Base-by-base conservation (phyloP, 2,797 vertebrate species). In the Somateria mollissima region DNA sequence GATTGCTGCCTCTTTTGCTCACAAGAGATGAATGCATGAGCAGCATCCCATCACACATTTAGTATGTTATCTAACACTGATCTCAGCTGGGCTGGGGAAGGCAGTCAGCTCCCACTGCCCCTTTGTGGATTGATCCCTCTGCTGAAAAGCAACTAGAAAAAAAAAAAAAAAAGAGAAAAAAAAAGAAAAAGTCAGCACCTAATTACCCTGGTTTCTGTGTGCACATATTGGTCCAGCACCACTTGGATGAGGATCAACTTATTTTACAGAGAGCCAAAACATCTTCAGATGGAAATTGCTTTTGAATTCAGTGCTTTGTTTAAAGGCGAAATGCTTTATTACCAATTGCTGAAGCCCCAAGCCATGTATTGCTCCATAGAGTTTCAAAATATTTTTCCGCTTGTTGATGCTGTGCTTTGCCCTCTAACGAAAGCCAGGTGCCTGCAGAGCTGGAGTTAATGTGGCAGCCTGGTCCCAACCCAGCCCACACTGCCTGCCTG, bases 121-220 rank as follows among this genome's bases (percentile, higher is more conserved):
- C 32, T n/a, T 32, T 30, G 2, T 28, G 27, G 37, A 28, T 16
- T 2, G 19, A n/a, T 57, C 39, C 27, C 24, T 72, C 49, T 13
- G 12, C 21, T 36, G 37, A 18, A 45, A 64, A 56, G 24, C 47
- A 71, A 34, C 39, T 41, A 51, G 20, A 41, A 64, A 13, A 28
- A 28, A 28, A 30, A 8, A 28, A 53, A 27, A 2, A 25, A 25
- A 28, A 20, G 34, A 36, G 8, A 30, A 64, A 19, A 28, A 30
- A 41, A 21, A 27, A 54, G 30, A 28, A 28, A 28, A 28, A 54
- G 27, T 49, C 3, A 11, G 4, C 39, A 60, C 5, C 18, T 9
- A 1, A 47, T 5, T 2, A 10, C 45, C n/a, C 13, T 7, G 3
- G 0, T 2, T 78, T 58, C 18, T 24, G 11, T 1, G 0, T 5